Conservation (phyloP, 2,113 vertebrate species). For the Carollia perspicillata region DNA sequence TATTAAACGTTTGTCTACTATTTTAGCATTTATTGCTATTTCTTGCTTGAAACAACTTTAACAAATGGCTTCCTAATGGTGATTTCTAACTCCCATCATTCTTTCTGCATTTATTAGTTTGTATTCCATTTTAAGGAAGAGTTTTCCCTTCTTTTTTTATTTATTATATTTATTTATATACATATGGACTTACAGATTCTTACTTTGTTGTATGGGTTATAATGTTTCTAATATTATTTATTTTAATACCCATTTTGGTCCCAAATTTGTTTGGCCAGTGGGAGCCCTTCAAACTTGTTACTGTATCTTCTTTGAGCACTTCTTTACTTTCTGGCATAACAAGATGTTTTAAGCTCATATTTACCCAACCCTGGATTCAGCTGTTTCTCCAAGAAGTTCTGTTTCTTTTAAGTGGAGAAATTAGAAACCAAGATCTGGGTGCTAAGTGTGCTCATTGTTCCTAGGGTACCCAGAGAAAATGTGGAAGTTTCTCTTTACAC, state of each 20-base stretch:
- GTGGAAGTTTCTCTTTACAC: neutral
- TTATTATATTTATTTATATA: neutral
- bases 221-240: neutral
- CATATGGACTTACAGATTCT: neutral
- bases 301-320: neutral
- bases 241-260: neutral
- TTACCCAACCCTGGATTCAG: neutral
- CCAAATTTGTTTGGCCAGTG: neutral
- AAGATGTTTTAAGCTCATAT: neutral
- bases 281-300: neutral
- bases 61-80: neutral
- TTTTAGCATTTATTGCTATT: neutral
- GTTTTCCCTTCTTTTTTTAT: neutral
- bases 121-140: neutral
- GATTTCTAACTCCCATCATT: slow-evolving; percentile 11
- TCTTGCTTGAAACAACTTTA: slow-evolving; percentile 9
- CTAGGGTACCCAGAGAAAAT: neutral
- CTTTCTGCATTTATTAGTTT: neutral
- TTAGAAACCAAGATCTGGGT: neutral
- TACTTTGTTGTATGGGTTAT: slow-evolving; percentile 9
- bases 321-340: neutral
- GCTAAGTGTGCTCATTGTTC: neutral
- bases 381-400: neutral
- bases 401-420: neutral
- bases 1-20: neutral